phyloP scores from a whole-genome alignment of 35 echinoderm and acorn worm species.

The Patiria miniata region DNA sequence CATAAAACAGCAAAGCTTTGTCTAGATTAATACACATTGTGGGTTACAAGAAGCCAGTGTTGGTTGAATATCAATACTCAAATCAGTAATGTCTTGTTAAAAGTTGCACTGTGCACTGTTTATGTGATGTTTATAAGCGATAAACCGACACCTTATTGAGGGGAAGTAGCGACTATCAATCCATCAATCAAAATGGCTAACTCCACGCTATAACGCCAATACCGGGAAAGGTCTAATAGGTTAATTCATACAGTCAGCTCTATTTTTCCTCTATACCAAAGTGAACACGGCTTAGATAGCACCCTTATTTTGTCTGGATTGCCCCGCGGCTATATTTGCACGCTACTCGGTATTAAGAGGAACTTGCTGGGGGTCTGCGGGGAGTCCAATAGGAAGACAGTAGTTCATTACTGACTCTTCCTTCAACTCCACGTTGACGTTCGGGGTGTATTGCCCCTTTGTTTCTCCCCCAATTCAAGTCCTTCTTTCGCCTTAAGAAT shows the following conservation, averaged over 20 bases:
- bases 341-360: not conserved
- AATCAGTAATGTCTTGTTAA: too few relatives aligned
- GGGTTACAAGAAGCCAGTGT: too few relatives aligned
- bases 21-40: too few relatives aligned
- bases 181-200: slow-evolving; percentile 22
- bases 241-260: slow-evolving; percentile 10
- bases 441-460: too few relatives aligned
- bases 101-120: too few relatives aligned
- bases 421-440: not conserved
- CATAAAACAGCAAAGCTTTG: too few relatives aligned
- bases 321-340: not conserved
- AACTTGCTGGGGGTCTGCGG: not conserved
- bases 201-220: slow-evolving; percentile 16
- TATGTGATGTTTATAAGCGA: too few relatives aligned
- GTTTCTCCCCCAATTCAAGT: too few relatives aligned
- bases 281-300: not conserved
- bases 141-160: too few relatives aligned
- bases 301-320: not conserved
- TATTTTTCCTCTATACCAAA: not conserved
- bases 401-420: slow-evolving; percentile 1
- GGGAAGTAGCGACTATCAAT: not conserved
- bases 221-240: slow-evolving; percentile 1
- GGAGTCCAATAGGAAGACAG: not conserved
- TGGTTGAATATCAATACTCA: too few relatives aligned
- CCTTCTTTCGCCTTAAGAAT: too few relatives aligned